Evolutionary conservation across 92 coral and sea anemone species (phyloP).

Genomic region (Zoanthus gigantus): DNA sequence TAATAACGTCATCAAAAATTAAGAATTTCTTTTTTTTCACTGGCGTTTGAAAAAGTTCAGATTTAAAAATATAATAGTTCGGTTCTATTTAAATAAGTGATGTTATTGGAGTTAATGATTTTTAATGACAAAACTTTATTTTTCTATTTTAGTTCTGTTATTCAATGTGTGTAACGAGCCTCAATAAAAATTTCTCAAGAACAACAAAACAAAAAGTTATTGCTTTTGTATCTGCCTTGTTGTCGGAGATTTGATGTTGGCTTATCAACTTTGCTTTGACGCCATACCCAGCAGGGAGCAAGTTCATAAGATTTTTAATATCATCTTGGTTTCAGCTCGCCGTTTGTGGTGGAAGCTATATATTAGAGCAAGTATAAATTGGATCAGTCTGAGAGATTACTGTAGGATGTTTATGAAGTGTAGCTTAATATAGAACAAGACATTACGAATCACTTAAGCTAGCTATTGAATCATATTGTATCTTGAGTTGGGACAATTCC

Average conservation of each 20-base stretch:
- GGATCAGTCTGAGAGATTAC: background rate
- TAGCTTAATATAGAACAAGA: background rate
- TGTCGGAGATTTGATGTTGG: slow-evolving; percentile 33
- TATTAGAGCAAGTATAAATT: slow-evolving; percentile 6
- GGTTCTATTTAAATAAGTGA: background rate
- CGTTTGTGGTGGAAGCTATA: slow-evolving; percentile 28
- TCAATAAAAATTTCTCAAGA: background rate
- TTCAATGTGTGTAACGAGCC: background rate
- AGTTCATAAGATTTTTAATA: slow-evolving; percentile 12
- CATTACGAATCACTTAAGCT: background rate
- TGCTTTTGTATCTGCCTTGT: background rate
- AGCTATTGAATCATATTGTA: background rate
- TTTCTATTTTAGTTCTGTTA: background rate
- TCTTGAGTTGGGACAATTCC: slow-evolving; percentile 1
- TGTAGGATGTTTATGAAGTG: background rate
- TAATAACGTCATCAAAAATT: too few species aligned
- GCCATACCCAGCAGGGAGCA: slow-evolving; percentile 36
- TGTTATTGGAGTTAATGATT: background rate
- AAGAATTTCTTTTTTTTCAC: background rate
- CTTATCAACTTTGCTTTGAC: slow-evolving; percentile 22
- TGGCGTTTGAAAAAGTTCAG: background rate
- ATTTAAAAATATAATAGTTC: background rate
- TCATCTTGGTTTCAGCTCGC: slow-evolving; percentile 21
- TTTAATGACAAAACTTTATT: background rate
- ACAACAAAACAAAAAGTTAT: background rate